These are phyloP conservation scores for Melolontha melolontha DNA, from an alignment of 2,888 invertebrate genomes.

Conservation along the genomic window DNA sequence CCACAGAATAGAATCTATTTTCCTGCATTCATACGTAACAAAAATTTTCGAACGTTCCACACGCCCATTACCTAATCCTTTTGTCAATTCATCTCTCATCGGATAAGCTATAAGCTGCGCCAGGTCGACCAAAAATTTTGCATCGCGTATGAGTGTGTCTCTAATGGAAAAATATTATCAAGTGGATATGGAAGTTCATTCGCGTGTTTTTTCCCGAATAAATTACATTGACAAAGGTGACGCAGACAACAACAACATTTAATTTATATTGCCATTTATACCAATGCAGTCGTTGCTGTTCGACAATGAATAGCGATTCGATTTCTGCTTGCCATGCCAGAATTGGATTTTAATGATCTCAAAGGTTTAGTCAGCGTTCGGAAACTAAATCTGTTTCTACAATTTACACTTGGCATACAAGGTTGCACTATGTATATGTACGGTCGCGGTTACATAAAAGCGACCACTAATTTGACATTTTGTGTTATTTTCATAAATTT, in stretches of 20 bases:
- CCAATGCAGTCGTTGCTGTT: background rate
- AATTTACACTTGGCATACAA: too few species aligned
- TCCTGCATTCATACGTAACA: background rate
- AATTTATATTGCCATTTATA: conserved; percentile 26
- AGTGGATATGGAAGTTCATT: conserved; percentile 3
- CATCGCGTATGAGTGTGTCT: background rate
- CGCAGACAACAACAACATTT: conserved; percentile 8
- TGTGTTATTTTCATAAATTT: too few species aligned
- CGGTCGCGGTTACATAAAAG: too few species aligned
- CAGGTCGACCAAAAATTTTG: conserved; percentile 12
- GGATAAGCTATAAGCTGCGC: background rate
- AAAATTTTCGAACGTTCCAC: too few species aligned
- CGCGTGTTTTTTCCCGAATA: conserved; percentile 13
- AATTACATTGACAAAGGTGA: conserved; percentile 7
- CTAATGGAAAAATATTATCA: conserved; percentile 33
- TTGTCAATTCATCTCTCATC: conserved; percentile 2
- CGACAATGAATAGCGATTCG: background rate
- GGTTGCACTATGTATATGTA: too few species aligned
- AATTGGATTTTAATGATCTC: background rate
- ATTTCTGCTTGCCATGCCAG: background rate
- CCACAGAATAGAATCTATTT: background rate
- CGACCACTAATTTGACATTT: too few species aligned
- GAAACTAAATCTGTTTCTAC: too few species aligned
- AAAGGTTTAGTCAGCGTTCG: too few species aligned
- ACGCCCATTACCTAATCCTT: too few species aligned